Conservation (phyloP, 2,888 invertebrate species). For the Teleogryllus oceanicus region DNA sequence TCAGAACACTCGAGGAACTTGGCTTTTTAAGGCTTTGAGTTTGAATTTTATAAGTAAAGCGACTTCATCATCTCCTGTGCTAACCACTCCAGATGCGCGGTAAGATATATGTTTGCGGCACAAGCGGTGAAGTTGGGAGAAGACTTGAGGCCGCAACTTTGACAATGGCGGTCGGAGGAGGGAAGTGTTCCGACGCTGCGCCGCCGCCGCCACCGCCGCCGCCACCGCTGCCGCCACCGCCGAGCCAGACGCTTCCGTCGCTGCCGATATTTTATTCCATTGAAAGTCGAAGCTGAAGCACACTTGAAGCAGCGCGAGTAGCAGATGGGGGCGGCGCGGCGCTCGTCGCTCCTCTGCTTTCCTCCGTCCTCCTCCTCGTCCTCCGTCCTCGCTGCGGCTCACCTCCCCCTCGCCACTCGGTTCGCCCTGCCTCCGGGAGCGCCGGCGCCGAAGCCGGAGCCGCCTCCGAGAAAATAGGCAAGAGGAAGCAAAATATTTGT, state of each 20-base stretch:
- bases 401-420: background rate
- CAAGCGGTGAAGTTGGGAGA: background rate
- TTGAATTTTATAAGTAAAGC: no score
- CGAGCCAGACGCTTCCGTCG: background rate
- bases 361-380: background rate
- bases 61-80: background rate
- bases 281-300: background rate
- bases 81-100: slow-evolving; percentile 3
- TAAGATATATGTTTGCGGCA: background rate
- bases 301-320: slow-evolving; percentile 6
- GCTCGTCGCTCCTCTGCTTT: background rate
- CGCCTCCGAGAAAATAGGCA: background rate
- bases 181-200: no score
- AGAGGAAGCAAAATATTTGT: slow-evolving; percentile 18
- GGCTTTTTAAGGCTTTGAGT: no score
- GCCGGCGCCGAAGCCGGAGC: background rate
- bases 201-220: no score
- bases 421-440: background rate
- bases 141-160: background rate
- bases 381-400: background rate
- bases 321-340: background rate
- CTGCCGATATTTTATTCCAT: background rate
- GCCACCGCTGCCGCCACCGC: background rate
- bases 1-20: no score
- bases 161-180: background rate